These are phyloP conservation scores for Electrophaes corylata DNA, from an alignment of 2,888 invertebrate species.

Conservation along the genomic window DNA sequence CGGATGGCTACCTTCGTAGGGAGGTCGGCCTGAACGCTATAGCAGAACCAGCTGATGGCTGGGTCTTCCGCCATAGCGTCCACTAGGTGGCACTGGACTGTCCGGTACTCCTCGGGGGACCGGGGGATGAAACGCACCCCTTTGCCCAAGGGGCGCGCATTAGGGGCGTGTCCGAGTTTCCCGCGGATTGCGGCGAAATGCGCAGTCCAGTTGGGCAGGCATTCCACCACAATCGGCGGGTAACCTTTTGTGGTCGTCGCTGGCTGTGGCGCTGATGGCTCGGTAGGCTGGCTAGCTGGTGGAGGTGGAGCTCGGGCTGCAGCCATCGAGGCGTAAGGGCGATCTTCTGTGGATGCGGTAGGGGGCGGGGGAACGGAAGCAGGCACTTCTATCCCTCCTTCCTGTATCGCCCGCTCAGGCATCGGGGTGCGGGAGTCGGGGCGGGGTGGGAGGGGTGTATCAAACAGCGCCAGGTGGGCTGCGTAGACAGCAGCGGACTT, in stretches of 20 bases:
- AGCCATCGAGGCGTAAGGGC: background rate
- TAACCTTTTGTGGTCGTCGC: background rate
- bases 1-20: background rate
- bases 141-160: background rate
- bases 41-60: slow-evolving; percentile 34
- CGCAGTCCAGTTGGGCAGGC: too few species aligned
- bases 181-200: too few species aligned
- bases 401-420: too few species aligned
- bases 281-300: background rate
- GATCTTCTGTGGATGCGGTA: background rate
- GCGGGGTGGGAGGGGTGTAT: background rate
- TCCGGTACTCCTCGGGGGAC: slow-evolving; percentile 29
- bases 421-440: background rate
- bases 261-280: background rate
- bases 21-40: slow-evolving; percentile 16
- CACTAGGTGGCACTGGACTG: slow-evolving; percentile 32
- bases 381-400: too few species aligned
- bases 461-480: background rate
- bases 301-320: background rate
- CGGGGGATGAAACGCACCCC: slow-evolving; percentile 10
- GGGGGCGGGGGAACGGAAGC: too few species aligned
- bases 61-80: slow-evolving; percentile 6
- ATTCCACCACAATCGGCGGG: slow-evolving; percentile 33
- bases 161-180: too few species aligned
- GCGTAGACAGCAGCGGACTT: background rate